Percentiles rank a stretch among this genome's conserved stretches.
These are phyloP conservation scores for Aphyosemion australe DNA, from an alignment of 2,113 vertebrate species.

Conservation along the genomic window DNA sequence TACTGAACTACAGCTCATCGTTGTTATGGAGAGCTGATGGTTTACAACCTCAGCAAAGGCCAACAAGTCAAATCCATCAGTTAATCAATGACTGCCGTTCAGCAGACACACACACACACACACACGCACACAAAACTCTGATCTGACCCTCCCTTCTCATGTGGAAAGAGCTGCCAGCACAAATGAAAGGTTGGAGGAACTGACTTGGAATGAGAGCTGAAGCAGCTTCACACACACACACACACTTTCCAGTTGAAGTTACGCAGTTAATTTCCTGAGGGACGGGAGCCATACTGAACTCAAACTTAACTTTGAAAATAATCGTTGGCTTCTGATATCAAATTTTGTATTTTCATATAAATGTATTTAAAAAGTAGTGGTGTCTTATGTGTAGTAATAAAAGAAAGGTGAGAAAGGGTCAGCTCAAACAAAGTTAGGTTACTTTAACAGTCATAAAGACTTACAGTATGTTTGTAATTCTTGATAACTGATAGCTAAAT, in stretches of 20 bases:
- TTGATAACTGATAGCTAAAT: no score
- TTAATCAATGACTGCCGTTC: conserved; percentile 64
- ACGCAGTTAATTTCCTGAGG: background rate
- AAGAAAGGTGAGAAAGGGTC: no score
- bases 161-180: conserved; percentile 15
- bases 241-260: background rate
- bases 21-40: conserved; percentile 66
- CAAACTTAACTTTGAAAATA: no score
- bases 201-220: conserved; percentile 33
- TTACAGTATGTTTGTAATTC: no score
- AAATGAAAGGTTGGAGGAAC: conserved; percentile 27
- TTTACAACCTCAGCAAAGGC: conserved; percentile 67
- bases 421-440: no score
- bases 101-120: conserved; percentile 33
- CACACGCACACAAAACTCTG: background rate
- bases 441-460: no score
- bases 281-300: no score
- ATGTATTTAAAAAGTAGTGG: no score
- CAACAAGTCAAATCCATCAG: conserved; percentile 49
- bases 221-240: conserved; percentile 5
- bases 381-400: no score
- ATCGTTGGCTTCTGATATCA: no score
- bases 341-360: no score
- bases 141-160: conserved; percentile 4
- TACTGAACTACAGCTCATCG: conserved; percentile 5